A percentile compares a stretch with the other conserved stretches of the same genome.
Evolutionary conservation across 2,113 vertebrate genomes (phyloP).

Genomic region (Raja brachyura): DNA sequence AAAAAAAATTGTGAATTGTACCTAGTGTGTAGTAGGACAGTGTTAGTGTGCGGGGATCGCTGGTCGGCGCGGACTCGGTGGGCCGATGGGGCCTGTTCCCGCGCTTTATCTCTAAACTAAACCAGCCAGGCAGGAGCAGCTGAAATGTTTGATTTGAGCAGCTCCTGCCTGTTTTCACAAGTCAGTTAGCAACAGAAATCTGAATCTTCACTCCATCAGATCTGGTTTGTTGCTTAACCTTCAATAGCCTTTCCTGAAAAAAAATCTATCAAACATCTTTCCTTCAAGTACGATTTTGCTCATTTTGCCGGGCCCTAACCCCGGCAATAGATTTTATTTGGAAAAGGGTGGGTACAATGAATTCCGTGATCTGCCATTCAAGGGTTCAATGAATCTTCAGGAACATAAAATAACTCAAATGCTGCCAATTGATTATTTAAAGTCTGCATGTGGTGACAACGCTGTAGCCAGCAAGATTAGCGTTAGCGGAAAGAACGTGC

Average conservation of each 20-base stretch:
- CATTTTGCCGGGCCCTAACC: not conserved
- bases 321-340: too few relatives aligned
- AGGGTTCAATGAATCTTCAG: not conserved
- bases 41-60: too few relatives aligned
- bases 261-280: not conserved
- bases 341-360: not conserved
- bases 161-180: not conserved
- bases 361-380: not conserved
- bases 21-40: too few relatives aligned
- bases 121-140: too few relatives aligned
- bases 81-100: too few relatives aligned
- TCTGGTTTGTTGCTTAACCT: not conserved
- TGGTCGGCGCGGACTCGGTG: too few relatives aligned
- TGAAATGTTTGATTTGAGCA: too few relatives aligned
- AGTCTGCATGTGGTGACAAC: not conserved
- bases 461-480: too few relatives aligned
- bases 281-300: not conserved
- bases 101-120: too few relatives aligned
- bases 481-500: too few relatives aligned
- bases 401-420: not conserved
- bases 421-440: not conserved
- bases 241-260: not conserved
- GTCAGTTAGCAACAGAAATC: too few relatives aligned
- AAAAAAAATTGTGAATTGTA: too few relatives aligned
- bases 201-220: not conserved